phyloP scores from a whole-genome alignment of 1,140 invertebrate species.

The Sarcophaga peregrina region DNA sequence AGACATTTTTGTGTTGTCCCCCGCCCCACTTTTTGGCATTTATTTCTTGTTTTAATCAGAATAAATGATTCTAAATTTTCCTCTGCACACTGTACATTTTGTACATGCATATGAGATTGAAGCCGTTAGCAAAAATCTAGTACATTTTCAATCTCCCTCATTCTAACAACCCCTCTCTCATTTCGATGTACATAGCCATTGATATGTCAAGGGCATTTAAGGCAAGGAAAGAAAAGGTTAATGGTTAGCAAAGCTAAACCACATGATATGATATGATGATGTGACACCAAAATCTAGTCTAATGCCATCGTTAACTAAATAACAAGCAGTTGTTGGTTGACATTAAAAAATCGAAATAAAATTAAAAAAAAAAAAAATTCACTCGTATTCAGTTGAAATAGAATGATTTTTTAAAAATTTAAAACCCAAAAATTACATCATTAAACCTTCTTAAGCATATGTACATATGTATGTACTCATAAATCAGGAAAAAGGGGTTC shows the following conservation, averaged over 20 bases:
- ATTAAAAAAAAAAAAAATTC: not conserved
- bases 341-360: conserved; percentile 28
- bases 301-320: conserved; percentile 39
- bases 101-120: not conserved
- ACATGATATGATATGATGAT: conserved; percentile 5
- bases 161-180: not conserved
- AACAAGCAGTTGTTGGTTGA: not conserved
- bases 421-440: conserved; percentile 31
- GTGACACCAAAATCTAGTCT: conserved; percentile 36
- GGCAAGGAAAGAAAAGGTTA: not conserved
- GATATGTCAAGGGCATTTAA: not conserved
- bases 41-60: not conserved
- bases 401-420: conserved; percentile 29
- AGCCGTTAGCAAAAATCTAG: not conserved
- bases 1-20: too few relatives aligned
- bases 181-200: not conserved
- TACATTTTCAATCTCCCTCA: too few relatives aligned
- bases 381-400: too few relatives aligned
- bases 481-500: not conserved
- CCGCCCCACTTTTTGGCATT: not conserved
- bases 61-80: conserved; percentile 18
- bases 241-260: conserved; percentile 34
- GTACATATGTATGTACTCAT: conserved; percentile 10
- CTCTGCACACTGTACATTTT: not conserved
- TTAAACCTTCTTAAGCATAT: conserved; percentile 13